Conservation (phyloP, 2,888 invertebrate species). For the Bursaphelenchus okinawaensis region DNA sequence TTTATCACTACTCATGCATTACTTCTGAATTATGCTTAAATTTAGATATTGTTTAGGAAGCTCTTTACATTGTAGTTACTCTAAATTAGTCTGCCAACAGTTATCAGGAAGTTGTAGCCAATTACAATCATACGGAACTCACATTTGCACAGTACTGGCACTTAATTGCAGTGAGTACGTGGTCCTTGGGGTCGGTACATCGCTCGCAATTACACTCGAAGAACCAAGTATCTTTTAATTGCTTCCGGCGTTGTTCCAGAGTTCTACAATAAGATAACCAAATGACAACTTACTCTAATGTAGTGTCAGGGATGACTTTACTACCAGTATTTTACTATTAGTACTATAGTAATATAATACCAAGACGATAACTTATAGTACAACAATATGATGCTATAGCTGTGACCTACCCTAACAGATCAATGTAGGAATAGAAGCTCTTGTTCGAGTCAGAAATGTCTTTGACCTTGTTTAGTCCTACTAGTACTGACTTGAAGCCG, state of each 20-base stretch:
- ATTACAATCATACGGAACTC: background rate
- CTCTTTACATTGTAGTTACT: too few relatives aligned
- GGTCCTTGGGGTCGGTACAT: constrained; percentile 48
- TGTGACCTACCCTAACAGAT: constrained; percentile 40
- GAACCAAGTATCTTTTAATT: constrained; percentile 55
- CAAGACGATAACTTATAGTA: too few relatives aligned
- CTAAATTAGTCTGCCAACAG: background rate
- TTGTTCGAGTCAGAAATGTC: constrained; percentile 42
- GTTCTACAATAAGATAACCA: background rate
- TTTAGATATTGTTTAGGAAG: too few relatives aligned
- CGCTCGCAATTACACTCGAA: constrained; percentile 55
- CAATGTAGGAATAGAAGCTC: constrained; percentile 57
- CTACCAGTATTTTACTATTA: too few relatives aligned
- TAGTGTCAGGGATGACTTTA: too few relatives aligned
- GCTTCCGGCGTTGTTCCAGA: constrained; percentile 38
- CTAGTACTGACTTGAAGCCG: constrained; percentile 47
- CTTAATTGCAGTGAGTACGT: constrained; percentile 45
- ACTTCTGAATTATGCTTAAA: too few relatives aligned
- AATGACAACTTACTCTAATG: background rate
- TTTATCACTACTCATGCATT: too few relatives aligned
- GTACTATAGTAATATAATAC: too few relatives aligned
- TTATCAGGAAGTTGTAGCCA: background rate
- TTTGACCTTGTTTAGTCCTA: constrained; percentile 40
- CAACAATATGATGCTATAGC: background rate
- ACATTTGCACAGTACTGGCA: constrained; percentile 44